phyloP scores from a whole-genome alignment of 2,797 vertebrate genomes.

The Graptemys geographica region DNA sequence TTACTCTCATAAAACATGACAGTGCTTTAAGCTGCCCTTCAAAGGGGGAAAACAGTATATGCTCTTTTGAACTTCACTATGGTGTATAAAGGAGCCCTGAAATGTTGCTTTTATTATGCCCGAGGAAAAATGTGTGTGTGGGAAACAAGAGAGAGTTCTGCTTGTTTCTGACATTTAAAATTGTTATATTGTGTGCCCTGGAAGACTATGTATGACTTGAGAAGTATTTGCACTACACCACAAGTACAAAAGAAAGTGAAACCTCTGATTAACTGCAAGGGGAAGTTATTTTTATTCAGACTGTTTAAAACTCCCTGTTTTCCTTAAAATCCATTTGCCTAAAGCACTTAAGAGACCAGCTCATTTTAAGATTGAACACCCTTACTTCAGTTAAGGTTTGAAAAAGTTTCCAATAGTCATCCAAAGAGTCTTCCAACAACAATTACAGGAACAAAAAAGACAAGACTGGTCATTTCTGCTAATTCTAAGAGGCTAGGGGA shows the following conservation, averaged over 20 bases:
- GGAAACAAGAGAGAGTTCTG: fast-evolving
- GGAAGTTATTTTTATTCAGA: background rate
- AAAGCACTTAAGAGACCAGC: background rate
- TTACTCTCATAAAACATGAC: background rate
- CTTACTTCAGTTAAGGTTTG: background rate
- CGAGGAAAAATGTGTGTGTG: background rate
- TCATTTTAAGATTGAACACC: background rate
- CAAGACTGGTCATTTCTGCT: background rate
- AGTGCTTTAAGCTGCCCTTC: background rate
- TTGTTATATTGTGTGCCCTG: fast-evolving
- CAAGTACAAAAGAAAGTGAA: background rate
- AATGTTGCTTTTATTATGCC: background rate
- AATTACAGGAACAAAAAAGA: background rate
- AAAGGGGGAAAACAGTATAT: background rate
- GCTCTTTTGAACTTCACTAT: background rate
- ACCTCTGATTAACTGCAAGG: background rate
- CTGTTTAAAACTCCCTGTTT: background rate
- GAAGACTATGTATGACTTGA: background rate
- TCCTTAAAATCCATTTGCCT: background rate
- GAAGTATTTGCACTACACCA: background rate
- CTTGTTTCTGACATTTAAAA: background rate
- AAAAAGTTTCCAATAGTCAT: background rate
- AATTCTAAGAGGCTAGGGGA: background rate
- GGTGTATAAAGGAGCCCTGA: background rate
- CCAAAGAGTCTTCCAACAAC: background rate